Conservation (phyloP, 2,888 invertebrate species). For the Tholera decimalis region DNA sequence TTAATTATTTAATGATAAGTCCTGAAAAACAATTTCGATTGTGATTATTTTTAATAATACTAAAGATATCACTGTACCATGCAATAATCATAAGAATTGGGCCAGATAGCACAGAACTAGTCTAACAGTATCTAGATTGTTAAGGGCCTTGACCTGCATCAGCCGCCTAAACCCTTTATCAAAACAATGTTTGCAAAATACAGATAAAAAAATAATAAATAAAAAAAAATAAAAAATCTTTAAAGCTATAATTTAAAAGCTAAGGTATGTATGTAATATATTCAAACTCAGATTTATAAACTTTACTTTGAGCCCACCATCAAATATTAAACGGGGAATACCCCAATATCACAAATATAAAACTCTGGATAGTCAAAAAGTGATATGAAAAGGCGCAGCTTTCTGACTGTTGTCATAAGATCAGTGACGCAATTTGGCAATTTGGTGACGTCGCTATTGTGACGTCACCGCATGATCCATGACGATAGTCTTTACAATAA, state of each 20-base stretch:
- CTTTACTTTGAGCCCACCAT: slow-evolving; percentile 48
- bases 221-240: no score
- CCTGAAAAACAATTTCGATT: slow-evolving; percentile 34
- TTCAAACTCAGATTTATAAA: slow-evolving; percentile 17
- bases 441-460: slow-evolving; percentile 30
- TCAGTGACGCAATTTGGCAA: slow-evolving; percentile 58
- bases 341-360: slow-evolving; percentile 43
- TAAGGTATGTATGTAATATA: slow-evolving; percentile 56
- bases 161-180: slow-evolving; percentile 3
- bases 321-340: slow-evolving; percentile 19
- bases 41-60: slow-evolving; percentile 49
- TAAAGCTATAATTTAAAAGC: slow-evolving; percentile 59
- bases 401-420: slow-evolving; percentile 35
- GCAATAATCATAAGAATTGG: slow-evolving; percentile 9
- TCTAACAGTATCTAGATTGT: slow-evolving; percentile 6
- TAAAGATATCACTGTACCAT: slow-evolving; percentile 29
- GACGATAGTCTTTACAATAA: slow-evolving; percentile 29
- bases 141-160: background rate
- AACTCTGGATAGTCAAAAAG: slow-evolving; percentile 57
- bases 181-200: slow-evolving; percentile 20
- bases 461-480: slow-evolving; percentile 35
- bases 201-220: slow-evolving; percentile 20
- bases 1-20: slow-evolving; percentile 15
- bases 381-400: slow-evolving; percentile 47
- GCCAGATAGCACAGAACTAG: slow-evolving; percentile 8